Base-by-base conservation (phyloP, 1,140 invertebrate species). In the Berghia stephanieae region DNA sequence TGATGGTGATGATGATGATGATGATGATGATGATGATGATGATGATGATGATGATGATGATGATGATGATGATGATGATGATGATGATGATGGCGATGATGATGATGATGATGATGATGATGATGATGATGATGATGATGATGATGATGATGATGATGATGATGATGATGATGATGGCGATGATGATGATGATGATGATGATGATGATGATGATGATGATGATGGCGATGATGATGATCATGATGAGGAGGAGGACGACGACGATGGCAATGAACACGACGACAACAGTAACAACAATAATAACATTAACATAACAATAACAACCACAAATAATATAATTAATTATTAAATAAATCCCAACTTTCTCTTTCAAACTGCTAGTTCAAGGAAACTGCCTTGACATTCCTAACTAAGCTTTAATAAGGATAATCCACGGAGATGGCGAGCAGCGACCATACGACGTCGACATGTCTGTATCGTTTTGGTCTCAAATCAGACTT, bases 151-250 rank as follows among this genome's bases (percentile, higher is more conserved):
- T 66, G 63, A 66, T 66, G 63, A 66, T 66, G 63, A 66, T 66
- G 63, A 66, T 66, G 63, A 66, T 66, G 63, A 66, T 66, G 63
- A 66, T 66, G 63, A 66, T 66, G 63, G 27, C 27, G 63, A 66
- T 66, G 63, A 66, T 66, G 63, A 66, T 66, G 63, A 66, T 66
- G 63, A 66, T 66, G 63, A 66, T 66, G 63, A 66, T 66, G 63
- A 66, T 66, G 63, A 66, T 66, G 63, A 66, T 66, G 63, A 66
- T 66, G 63, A 66, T 66, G 46, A 73, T 27, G 70, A 73, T 52
- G 70, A 73, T 44, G 70, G 49, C n/a, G 70, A 73, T 73, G 70
- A 73, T 73, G 70, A 67, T 52, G 46, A 52, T 52, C 13, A 52
- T 52, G 46, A 52, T 52, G 46, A 52, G 13, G 46, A 52, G 13